Evolutionary conservation across 2,888 invertebrate genomes (phyloP).

Genomic region (Mesopsocus fuscifrons): DNA sequence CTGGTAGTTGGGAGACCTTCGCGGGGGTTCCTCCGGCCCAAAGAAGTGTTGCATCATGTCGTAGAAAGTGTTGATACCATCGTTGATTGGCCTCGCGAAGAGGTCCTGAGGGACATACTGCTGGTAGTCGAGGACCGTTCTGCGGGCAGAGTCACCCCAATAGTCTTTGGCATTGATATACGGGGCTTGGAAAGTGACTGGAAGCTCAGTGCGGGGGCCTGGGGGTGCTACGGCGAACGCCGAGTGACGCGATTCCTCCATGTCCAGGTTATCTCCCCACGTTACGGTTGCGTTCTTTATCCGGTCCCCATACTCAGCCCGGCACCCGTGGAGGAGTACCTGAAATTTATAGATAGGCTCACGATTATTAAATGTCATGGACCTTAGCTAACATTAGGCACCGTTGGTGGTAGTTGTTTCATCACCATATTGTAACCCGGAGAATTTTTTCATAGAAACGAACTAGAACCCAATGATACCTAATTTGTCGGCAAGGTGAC

Average conservation of each 20-base stretch:
- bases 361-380: background rate
- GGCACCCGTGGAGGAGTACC: background rate
- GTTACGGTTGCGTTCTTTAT: background rate
- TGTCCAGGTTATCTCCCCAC: background rate
- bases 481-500: too few species aligned
- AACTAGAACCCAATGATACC: too few species aligned
- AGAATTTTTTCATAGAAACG: background rate
- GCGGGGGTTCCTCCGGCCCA: background rate
- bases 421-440: background rate
- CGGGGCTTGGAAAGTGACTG: slow-evolving; percentile 5
- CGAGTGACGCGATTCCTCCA: background rate
- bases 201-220: background rate
- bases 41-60: background rate
- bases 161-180: slow-evolving; percentile 1
- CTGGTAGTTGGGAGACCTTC: background rate
- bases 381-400: too few species aligned
- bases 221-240: background rate
- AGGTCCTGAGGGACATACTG: background rate
- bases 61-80: slow-evolving; percentile 1
- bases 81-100: background rate
- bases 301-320: background rate
- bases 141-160: background rate
- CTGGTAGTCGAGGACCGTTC: background rate
- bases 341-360: background rate
- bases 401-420: too few species aligned